Evolutionary conservation across 1,140 invertebrate species (phyloP).

Genomic region (Eumaeus atala): DNA sequence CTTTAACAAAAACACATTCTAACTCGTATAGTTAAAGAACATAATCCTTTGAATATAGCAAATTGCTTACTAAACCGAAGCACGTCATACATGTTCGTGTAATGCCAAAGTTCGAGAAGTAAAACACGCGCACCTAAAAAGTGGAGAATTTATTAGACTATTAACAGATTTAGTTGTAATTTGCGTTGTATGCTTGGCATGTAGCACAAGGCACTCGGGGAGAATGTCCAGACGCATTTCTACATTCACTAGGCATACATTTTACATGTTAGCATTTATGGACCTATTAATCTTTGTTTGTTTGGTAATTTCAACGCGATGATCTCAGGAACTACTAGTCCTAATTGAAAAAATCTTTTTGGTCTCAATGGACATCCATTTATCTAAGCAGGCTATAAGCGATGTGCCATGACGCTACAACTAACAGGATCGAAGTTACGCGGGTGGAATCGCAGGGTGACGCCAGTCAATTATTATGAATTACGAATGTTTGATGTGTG

Average conservation of each 20-base stretch:
- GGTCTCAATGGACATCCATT: no score
- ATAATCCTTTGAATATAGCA: neutral
- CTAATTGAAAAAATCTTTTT: no score
- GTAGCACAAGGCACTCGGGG: neutral
- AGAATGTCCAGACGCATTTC: neutral
- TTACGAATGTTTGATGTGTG: no score
- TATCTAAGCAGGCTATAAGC: no score
- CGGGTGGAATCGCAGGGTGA: no score
- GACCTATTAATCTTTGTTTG: neutral
- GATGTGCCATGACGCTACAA: no score
- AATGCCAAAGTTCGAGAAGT: neutral
- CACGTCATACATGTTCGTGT: neutral
- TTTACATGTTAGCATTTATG: neutral
- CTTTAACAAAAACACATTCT: neutral
- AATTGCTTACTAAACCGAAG: neutral
- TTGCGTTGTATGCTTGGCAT: neutral
- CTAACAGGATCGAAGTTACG: no score
- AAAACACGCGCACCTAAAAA: neutral
- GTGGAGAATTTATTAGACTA: neutral
- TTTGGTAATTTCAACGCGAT: no score
- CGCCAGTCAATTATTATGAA: no score
- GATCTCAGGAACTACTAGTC: no score
- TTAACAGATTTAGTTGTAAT: conserved; percentile 6
- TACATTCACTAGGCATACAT: neutral
- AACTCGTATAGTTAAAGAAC: neutral